Evolutionary conservation across 2,888 invertebrate genomes (phyloP).

Genomic region (Ceraclea dissimilis): DNA sequence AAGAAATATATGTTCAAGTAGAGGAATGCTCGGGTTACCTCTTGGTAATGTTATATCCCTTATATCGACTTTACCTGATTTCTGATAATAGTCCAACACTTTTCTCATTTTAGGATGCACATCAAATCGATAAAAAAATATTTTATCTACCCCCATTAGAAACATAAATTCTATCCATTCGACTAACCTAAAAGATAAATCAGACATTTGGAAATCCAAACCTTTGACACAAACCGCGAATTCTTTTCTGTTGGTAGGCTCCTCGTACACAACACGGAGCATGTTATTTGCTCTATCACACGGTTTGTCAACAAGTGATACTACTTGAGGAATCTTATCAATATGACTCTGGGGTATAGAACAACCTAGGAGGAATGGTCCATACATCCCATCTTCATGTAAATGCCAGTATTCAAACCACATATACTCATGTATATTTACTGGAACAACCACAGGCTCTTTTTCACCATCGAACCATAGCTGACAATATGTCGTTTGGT

Average conservation of each 20-base stretch:
- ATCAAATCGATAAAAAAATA: slow-evolving; percentile 83
- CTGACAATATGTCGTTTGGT: slow-evolving; percentile 66
- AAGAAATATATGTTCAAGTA: slow-evolving; percentile 80
- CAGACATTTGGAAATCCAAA: slow-evolving; percentile 84
- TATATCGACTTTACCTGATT: slow-evolving; percentile 60
- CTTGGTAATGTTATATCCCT: slow-evolving; percentile 79
- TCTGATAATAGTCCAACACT: slow-evolving; percentile 61
- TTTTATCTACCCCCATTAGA: slow-evolving; percentile 81
- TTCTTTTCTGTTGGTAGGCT: slow-evolving; percentile 62
- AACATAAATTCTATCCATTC: slow-evolving; percentile 91
- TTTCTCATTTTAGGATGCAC: slow-evolving; percentile 87
- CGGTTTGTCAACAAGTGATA: slow-evolving; percentile 75
- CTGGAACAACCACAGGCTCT: slow-evolving; percentile 72
- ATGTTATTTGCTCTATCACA: slow-evolving; percentile 83
- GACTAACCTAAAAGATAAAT: slow-evolving; percentile 78
- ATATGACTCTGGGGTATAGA: slow-evolving; percentile 69
- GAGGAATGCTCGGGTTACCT: slow-evolving; percentile 81
- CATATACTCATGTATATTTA: slow-evolving; percentile 84
- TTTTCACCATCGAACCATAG: slow-evolving; percentile 82
- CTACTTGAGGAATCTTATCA: slow-evolving; percentile 31
- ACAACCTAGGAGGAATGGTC: slow-evolving; percentile 84
- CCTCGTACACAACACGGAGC: slow-evolving; percentile 72
- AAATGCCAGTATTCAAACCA: slow-evolving; percentile 94
- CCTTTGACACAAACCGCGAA: slow-evolving; percentile 94
- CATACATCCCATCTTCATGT: slow-evolving; percentile 82